Evolutionary conservation across 2,888 invertebrate species (phyloP).

Genomic region (Maniola hyperantus): DNA sequence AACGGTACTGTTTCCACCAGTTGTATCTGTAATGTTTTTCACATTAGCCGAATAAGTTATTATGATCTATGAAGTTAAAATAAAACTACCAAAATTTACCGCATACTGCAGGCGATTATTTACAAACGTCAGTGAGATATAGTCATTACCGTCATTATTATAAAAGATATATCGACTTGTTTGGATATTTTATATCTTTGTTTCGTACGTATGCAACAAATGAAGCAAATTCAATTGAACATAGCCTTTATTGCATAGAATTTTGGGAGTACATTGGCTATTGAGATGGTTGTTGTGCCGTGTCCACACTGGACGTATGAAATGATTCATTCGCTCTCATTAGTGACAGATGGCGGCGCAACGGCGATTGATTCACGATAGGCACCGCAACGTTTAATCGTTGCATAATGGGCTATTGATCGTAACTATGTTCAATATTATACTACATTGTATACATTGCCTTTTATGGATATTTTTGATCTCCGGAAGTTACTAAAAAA

Average conservation of each 20-base stretch:
- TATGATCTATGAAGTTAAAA: not conserved
- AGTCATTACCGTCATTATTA: not conserved
- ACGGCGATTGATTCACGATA: constrained; percentile 75
- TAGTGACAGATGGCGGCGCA: constrained; percentile 74
- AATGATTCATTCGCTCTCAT: constrained; percentile 72
- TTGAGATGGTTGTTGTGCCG: not conserved
- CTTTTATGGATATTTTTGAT: not conserved
- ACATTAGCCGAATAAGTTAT: not conserved
- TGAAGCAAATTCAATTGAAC: not conserved
- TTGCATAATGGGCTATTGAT: constrained; percentile 59
- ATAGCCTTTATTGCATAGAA: not conserved
- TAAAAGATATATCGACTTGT: too few species aligned
- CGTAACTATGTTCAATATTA: not conserved
- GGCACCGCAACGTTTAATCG: constrained; percentile 56
- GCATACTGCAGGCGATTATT: not conserved
- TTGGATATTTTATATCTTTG: not conserved
- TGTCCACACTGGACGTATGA: constrained; percentile 8
- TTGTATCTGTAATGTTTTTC: not conserved
- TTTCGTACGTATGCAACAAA: not conserved
- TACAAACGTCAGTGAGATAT: not conserved
- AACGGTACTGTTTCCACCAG: too few species aligned
- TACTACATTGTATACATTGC: not conserved
- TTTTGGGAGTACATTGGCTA: not conserved
- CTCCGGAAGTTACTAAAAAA: too few species aligned
- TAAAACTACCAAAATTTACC: not conserved